Conservation (phyloP, 2,797 vertebrate genomes). For the Rallus crepitans region DNA sequence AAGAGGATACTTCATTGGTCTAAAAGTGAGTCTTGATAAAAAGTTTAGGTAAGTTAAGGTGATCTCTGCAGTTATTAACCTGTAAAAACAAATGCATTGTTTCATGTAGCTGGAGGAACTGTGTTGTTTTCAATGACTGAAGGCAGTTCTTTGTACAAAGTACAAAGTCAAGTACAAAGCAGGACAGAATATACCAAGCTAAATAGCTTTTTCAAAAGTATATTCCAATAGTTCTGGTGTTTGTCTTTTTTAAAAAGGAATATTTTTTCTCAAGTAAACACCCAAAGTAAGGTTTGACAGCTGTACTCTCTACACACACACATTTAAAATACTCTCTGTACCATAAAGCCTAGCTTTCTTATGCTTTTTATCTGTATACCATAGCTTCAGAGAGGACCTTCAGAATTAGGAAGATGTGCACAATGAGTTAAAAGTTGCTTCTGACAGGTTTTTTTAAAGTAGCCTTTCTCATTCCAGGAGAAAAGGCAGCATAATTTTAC, state of each 20-base stretch:
- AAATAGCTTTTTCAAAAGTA: not conserved
- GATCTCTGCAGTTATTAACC: not conserved
- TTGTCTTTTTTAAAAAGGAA: not conserved
- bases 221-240: too few species aligned
- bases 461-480: not conserved
- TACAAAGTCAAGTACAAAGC: not conserved
- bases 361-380: not conserved
- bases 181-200: not conserved
- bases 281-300: not conserved
- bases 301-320: not conserved
- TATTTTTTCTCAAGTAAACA: not conserved
- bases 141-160: not conserved
- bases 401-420: not conserved
- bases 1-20: conserved; percentile 86
- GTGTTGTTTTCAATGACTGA: not conserved
- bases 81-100: not conserved
- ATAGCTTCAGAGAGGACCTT: not conserved
- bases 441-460: not conserved
- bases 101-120: not conserved
- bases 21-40: conserved; percentile 89
- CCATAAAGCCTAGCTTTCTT: not conserved
- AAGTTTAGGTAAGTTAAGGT: conserved; percentile 86
- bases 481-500: not conserved
- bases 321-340: not conserved
- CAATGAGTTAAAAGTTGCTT: not conserved